phyloP scores from a whole-genome alignment of 2,113 vertebrate genomes.

The Mobula birostris region DNA sequence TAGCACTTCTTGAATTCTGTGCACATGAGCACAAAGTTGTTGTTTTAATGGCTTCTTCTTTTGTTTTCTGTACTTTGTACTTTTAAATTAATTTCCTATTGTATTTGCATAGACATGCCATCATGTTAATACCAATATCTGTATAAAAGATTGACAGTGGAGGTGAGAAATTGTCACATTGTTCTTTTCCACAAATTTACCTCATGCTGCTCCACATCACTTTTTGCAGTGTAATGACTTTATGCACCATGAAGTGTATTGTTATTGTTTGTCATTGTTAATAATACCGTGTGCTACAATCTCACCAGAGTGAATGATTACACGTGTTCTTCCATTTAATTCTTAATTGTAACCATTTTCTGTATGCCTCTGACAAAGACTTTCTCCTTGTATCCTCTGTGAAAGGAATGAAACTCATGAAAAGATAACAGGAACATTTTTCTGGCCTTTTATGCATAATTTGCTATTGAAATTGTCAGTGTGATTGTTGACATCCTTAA shows the following conservation, averaged over 20 bases:
- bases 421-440: not conserved
- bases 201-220: not conserved
- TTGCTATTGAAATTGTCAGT: not conserved
- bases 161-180: not conserved
- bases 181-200: not conserved
- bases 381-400: not conserved
- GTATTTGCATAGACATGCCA: not conserved
- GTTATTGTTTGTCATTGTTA: constrained; percentile 18
- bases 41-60: constrained; percentile 29
- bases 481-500: not conserved
- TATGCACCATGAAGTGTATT: constrained; percentile 20
- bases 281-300: constrained; percentile 4
- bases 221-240: not conserved
- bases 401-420: not conserved
- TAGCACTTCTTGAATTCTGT: not conserved
- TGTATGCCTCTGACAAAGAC: not conserved
- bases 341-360: not conserved
- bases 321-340: not conserved
- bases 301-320: not conserved
- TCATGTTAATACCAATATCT: constrained; percentile 24
- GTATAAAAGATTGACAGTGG: constrained; percentile 4
- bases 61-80: constrained; percentile 26
- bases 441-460: not conserved
- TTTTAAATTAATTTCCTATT: constrained; percentile 13
- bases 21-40: constrained; percentile 4